Base-by-base conservation (phyloP, 2,797 vertebrate species). In the Premnoplex brunnescens region DNA sequence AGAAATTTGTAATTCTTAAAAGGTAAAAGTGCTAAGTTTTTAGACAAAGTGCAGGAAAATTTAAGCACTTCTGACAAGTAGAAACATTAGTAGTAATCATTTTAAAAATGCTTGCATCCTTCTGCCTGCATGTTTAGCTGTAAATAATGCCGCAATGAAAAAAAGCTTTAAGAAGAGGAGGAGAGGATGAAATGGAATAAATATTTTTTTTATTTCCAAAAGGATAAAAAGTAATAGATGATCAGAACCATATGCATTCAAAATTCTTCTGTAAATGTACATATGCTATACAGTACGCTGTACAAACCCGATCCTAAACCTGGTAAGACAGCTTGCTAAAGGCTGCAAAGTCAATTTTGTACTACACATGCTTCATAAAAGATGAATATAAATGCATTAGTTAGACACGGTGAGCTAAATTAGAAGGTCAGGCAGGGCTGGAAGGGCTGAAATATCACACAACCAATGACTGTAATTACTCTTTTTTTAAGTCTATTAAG, bases 401-500 rank as follows among this genome's bases (percentile, higher is more conserved):
- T 98, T 98, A 98, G 98, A 98, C 97, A 98, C 95, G 95, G 98
- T 98, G 97, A 98, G 97, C 97, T 98, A 98, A 98, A 98, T 98
- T 98, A 98, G 98, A 98, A 98, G 98, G 98, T 98, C 98, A 98
- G 97, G 97, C 97, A 98, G 98, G 98, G 98, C 98, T 98, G 97
- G 97, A 97, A 98, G 98, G 98, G 97, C 97, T 98, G 97, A 98
- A 98, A 98, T 98, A 98, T 98, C 98, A 98, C 98, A 98, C 98
- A 97, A 97, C 97, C 98, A 98, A 98, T 98, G 97, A 98, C 97
- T 97, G 98, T 98, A 98, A 98, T 98, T 98, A 98, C 98, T 98
- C 98, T 98, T 98, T 98, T 98, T 98, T 98, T 98, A 98, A 98
- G 98, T 98, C 98, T 98, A 98, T 98, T 98, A 98, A 98, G 98